Evolutionary conservation across 2,797 vertebrate genomes (phyloP), one percentile per base, ranked within the genome.

Genomic region (Toxotes lorentzi): DNA sequence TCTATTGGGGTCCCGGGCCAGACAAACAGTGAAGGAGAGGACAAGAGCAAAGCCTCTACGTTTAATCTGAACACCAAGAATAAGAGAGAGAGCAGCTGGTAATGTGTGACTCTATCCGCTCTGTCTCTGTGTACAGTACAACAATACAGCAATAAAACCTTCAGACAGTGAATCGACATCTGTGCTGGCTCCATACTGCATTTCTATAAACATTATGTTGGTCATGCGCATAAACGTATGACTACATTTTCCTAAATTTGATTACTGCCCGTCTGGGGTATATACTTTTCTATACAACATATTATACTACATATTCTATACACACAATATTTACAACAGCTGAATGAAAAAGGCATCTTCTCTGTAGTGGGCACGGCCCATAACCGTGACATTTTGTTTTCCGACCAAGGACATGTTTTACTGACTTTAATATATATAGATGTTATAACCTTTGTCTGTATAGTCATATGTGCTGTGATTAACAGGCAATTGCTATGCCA

Each of bases 11-110:
- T 54, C 43, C 35, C 2, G 2, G 30, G 16, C 73, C 64, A 80
- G 45, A 83, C 71, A 89, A 83, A 89, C 81, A 89, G 13, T 7
- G 17, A 41, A 81, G 51, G 45, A 32, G 53, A 84, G 35, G 53
- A 70, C 16, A 53, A 80, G 60, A 62, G 69, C 45, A 70, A 59
- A 76, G 73, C 21, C 12, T 79, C 66, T 65, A 41, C 65, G 60
- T 73, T 78, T 54, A 78, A 71, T 45, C 58, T 75, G 53, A 79
- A 74, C 56, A 24, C 27, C 58, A 62, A 61, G 4, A 77, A 50
- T 71, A 58, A 70, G 53, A 70, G 27, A 56, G 23, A 65, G 48
- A 77, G 35, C 13, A 21, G 30, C 38, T 57, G 70, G 50, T 11
- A 58, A 71, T 34, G 32, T 45, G 30, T 50, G 65, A 50, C 35